Evolutionary conservation across 2,113 vertebrate genomes (phyloP), one percentile per base, ranked within the genome.

Genomic region (Ornithorhynchus anatinus): DNA sequence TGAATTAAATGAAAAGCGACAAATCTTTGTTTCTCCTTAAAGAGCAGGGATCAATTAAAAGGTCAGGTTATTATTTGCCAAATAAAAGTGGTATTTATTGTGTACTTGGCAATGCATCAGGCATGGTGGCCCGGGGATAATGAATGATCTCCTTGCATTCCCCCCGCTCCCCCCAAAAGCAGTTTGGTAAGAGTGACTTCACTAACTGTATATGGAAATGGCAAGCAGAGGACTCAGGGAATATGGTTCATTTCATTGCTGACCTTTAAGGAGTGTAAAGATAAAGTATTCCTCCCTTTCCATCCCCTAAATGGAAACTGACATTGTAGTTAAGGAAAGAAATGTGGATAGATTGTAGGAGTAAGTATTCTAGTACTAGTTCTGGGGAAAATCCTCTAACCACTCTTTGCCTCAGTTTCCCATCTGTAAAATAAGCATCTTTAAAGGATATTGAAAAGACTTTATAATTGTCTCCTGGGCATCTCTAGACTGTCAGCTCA

Each of bases 211-310:
- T 57, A 53, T 66, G 66, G 29, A 58, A 82, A 75, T 79, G 69
- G 29, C 36, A 36, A 69, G 59, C 59, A 52, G 75, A 70, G 63
- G 63, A 70, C 12, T 44, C 75, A 70, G 39, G n/a, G 54, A 59
- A 69, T 2, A 64, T 25, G 71, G 71, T 59, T 27, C 27, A 69
- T 77, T 68, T 70, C 29, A 69, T 72, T 31, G 62, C 35, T 74
- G 59, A 62, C 42, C 74, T 79, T 72, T 8, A 76, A 59, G 69
- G 79, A 57, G 27, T 47, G n/a, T n/a, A n/a, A 80, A 73, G 66
- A 72, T 63, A 77, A 67, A 80, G 44, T 74, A 72, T 40, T 76
- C 43, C 51, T 81, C 75, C 50, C 51, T 84, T n/a, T n/a, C n/a
- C 37, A n/a, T 57, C 74, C 39, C 37, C 36, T 52, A 74, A n/a